Conservation (phyloP, 2,888 invertebrate genomes). For the Gryllus longicercus region DNA sequence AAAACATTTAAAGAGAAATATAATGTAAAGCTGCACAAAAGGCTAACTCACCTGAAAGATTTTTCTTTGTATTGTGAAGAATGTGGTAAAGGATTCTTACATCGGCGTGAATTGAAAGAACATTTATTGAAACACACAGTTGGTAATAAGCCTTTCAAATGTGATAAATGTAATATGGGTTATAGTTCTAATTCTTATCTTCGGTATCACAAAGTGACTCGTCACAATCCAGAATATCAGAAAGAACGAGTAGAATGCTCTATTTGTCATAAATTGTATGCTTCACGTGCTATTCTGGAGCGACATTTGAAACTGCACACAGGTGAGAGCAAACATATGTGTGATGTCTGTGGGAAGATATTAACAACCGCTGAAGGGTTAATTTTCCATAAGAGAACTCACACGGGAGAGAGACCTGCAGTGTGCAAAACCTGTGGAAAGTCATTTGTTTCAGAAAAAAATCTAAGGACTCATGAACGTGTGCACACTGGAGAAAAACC, state of each 20-base stretch:
- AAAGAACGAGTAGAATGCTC: constrained; percentile 42
- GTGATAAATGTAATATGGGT: constrained; percentile 41
- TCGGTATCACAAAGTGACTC: constrained; percentile 38
- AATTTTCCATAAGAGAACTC: constrained; percentile 25
- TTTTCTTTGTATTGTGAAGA: constrained; percentile 52
- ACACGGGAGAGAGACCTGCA: constrained; percentile 26
- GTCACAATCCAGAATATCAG: constrained; percentile 41
- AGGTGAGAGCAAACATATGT: constrained; percentile 31
- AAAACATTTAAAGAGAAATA: too few relatives aligned
- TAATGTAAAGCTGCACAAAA: constrained; percentile 19
- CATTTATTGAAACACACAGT: constrained; percentile 39
- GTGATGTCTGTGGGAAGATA: constrained; percentile 28
- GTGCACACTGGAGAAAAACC: constrained; percentile 31
- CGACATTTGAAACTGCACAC: constrained; percentile 43
- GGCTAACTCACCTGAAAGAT: constrained; percentile 48
- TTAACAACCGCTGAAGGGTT: background rate
- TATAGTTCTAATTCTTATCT: too few relatives aligned
- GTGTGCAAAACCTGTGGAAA: constrained; percentile 40
- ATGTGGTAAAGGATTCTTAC: constrained; percentile 49
- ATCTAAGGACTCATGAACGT: background rate
- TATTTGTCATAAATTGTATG: constrained; percentile 42
- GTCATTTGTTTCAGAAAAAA: constrained; percentile 41
- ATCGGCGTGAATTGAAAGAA: too few relatives aligned
- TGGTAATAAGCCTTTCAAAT: constrained; percentile 40
- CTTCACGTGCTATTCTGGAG: constrained; percentile 41